phyloP scores from a whole-genome alignment of 2,797 vertebrate species.

The Pseudomugil tenellus region DNA sequence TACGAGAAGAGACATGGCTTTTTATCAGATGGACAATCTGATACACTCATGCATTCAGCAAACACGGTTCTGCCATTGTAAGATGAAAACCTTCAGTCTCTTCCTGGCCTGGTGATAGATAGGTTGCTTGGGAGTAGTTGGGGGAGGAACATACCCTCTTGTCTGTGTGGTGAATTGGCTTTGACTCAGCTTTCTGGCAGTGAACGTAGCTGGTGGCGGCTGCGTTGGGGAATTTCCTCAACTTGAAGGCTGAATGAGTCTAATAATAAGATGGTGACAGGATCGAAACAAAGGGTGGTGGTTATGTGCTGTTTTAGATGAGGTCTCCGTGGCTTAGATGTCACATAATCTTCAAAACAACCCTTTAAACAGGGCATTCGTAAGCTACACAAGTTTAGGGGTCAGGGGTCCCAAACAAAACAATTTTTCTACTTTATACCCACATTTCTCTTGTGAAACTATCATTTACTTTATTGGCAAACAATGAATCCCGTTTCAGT shows the following conservation, averaged over 20 bases:
- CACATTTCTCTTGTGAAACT: not conserved
- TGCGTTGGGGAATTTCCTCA: conserved; percentile 23
- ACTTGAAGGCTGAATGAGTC: conserved; percentile 17
- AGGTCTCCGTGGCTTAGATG: not conserved
- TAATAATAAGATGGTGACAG: conserved; percentile 12
- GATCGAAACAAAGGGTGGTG: not conserved
- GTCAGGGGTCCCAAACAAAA: not conserved
- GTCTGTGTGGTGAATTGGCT: conserved; percentile 36
- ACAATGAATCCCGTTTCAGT: not conserved
- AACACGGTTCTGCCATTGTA: conserved; percentile 20
- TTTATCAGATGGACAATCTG: conserved; percentile 41
- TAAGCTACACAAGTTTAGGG: not conserved
- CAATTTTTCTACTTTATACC: not conserved
- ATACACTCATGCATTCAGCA: conserved; percentile 16
- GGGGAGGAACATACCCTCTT: conserved; percentile 29
- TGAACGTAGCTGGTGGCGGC: conserved; percentile 9
- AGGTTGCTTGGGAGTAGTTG: conserved; percentile 25
- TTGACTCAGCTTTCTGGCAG: conserved; percentile 58
- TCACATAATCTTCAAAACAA: not conserved
- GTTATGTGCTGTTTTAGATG: conserved; percentile 3
- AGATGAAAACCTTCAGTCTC: not conserved
- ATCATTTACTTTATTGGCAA: not conserved
- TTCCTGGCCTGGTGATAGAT: conserved; percentile 42
- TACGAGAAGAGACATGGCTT: conserved; percentile 42
- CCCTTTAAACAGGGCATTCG: not conserved